These are phyloP conservation scores for Centropyge bicolor DNA, from an alignment of 2,797 vertebrate species.

Conservation along the genomic window DNA sequence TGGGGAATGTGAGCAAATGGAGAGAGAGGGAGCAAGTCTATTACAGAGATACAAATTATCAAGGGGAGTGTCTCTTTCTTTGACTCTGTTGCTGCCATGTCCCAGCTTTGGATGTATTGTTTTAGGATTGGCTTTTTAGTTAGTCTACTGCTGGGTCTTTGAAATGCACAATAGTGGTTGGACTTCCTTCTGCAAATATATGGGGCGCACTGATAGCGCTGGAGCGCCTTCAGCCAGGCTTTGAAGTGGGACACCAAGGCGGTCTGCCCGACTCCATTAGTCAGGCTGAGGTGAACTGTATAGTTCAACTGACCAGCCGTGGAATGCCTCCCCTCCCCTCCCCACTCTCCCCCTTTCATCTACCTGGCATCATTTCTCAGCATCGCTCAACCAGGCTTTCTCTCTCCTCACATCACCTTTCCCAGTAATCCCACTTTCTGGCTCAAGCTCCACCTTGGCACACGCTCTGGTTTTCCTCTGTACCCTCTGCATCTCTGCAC, in stretches of 20 bases:
- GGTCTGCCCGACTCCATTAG: constrained; percentile 37
- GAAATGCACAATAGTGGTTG: constrained; percentile 75
- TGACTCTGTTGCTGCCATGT: constrained; percentile 47
- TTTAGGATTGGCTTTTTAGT: constrained; percentile 63
- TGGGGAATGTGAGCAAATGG: constrained; percentile 50
- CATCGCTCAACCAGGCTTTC: constrained; percentile 50
- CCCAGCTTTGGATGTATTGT: constrained; percentile 79
- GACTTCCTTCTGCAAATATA: constrained; percentile 78
- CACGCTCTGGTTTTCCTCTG: constrained; percentile 25
- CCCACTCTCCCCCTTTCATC: constrained; percentile 14
- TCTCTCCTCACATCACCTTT: constrained; percentile 53
- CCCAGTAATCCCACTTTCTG: constrained; percentile 49
- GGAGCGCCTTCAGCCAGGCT: constrained; percentile 60
- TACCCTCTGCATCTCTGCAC: constrained; percentile 49
- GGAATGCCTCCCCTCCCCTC: constrained; percentile 11
- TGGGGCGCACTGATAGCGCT: constrained; percentile 52
- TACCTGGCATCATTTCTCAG: constrained; percentile 42
- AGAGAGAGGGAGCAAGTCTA: constrained; percentile 49
- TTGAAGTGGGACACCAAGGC: constrained; percentile 72
- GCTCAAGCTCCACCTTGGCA: constrained; percentile 46
- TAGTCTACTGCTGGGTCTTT: constrained; percentile 58
- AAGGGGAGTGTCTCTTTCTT: constrained; percentile 52
- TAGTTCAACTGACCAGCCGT: constrained; percentile 43
- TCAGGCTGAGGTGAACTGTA: constrained; percentile 45
- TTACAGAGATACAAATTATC: constrained; percentile 67